Evolutionary conservation across 2,797 vertebrate genomes (phyloP), one percentile per base, ranked within the genome.

Genomic region (Synanceia verrucosa): DNA sequence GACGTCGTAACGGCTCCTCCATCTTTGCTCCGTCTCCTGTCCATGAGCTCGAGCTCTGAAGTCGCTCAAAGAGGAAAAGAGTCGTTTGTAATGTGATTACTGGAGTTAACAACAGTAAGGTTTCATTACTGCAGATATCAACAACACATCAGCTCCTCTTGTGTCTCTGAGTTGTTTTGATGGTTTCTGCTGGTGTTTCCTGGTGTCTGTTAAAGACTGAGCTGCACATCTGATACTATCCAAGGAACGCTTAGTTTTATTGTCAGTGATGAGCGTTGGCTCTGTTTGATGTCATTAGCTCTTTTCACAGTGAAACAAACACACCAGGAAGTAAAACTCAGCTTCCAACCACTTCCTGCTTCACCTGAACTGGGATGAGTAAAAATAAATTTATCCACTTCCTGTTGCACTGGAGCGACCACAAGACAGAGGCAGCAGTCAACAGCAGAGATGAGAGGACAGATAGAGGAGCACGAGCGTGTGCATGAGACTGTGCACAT

Each of bases 341-440:
- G 43, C 69, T 78, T 86, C 75, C 64, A 85, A 87, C 87, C 52
- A 76, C 77, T 86, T 88, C 81, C 73, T 70, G 82, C 75, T 78
- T 63, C 78, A 78, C 65, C 72, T 80, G 63, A 67, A 52, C 55
- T 84, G 64, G 65, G 61, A 87, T 79, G 82, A 84, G 65, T 79
- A 84, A 86, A 88, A 84, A 81, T 71, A 82, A 80, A 80, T 84
- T 89, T 84, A 88, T 86, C 75, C 71, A 84, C 72, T 86, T 78
- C 88, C 84, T 89, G 86, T 83, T 90, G 79, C 83, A 70, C 60
- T 71, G 76, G 64, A 81, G 70, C 58, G 44, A 89, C 91, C 87
- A 80, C 91, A 92, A 88, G 82, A 88, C 73, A 84, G 82, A 79
- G 64, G 58, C 64, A 86, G 86, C 87, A 87, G 82, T 80, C 76